Percentiles rank a stretch among this genome's conserved stretches.
phyloP scores from a whole-genome alignment of 2,797 vertebrate species.

The Apogon hyalosoma region DNA sequence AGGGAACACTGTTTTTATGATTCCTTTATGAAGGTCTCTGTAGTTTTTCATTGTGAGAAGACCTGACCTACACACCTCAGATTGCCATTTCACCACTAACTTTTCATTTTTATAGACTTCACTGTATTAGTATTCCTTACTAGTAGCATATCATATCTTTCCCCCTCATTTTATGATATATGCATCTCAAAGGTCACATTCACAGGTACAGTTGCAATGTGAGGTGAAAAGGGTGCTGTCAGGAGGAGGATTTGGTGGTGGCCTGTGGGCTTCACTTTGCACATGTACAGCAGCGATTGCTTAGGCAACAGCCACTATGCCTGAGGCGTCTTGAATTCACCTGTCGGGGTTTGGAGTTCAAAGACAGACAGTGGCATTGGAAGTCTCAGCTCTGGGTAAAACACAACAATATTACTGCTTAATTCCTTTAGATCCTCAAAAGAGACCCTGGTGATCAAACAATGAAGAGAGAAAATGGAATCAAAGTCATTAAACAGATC shows the following conservation, averaged over 20 bases:
- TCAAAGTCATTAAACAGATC: conserved; percentile 33
- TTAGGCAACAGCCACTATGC: conserved; percentile 35
- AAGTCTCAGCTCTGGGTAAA: conserved; percentile 38
- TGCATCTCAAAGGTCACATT: neutral
- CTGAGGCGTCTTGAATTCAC: conserved; percentile 30
- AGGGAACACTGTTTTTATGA: conserved; percentile 9
- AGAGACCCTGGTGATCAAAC: conserved; percentile 42
- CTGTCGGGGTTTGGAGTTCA: conserved; percentile 30
- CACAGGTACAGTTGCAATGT: neutral
- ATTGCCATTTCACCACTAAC: neutral
- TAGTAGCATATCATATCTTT: neutral
- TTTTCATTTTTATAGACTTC: conserved; percentile 1
- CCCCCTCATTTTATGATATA: neutral
- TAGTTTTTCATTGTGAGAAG: neutral
- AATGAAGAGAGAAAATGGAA: conserved; percentile 21
- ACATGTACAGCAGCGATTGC: conserved; percentile 14
- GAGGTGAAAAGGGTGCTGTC: conserved; percentile 13
- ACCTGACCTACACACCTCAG: conserved; percentile 11
- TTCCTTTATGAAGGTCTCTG: neutral
- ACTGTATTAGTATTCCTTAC: conserved; percentile 14
- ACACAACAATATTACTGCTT: conserved; percentile 28
- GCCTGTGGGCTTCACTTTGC: conserved; percentile 2
- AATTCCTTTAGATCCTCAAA: conserved; percentile 34
- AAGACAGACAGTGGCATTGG: neutral
- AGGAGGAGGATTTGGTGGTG: conserved; percentile 11